These are phyloP conservation scores for Labroides dimidiatus DNA, from an alignment of 2,797 vertebrate species.

Conservation along the genomic window DNA sequence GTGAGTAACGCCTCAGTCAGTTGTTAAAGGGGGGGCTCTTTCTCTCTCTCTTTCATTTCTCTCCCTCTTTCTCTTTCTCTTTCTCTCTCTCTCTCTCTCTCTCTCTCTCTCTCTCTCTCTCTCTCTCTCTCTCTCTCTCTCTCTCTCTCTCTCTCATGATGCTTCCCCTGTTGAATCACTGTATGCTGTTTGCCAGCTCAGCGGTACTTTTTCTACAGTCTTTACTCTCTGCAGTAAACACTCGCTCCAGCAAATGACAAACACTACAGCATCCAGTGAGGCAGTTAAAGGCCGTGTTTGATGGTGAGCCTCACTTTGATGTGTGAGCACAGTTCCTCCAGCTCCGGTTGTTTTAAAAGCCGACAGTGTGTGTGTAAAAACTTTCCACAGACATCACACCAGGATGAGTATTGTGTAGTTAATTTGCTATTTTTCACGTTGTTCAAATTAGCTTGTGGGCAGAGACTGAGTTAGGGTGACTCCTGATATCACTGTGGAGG, in stretches of 20 bases:
- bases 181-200: slow-evolving; percentile 16
- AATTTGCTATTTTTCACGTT: slow-evolving; percentile 33
- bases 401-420: slow-evolving; percentile 6
- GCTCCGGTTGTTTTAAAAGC: slow-evolving; percentile 21
- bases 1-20: neutral
- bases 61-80: no score
- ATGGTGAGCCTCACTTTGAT: slow-evolving; percentile 7
- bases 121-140: no score
- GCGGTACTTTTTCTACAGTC: slow-evolving; percentile 15
- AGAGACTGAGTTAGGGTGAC: no score
- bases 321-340: slow-evolving; percentile 1
- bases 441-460: slow-evolving; percentile 1
- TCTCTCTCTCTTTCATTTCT: no score
- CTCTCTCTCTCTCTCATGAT: slow-evolving; percentile 16
- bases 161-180: neutral
- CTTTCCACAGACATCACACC: neutral
- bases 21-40: neutral
- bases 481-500: neutral
- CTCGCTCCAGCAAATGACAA: slow-evolving; percentile 32
- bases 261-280: slow-evolving; percentile 2
- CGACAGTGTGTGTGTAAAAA: slow-evolving; percentile 29
- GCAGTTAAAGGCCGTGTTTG: slow-evolving; percentile 6
- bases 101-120: no score
- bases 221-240: slow-evolving; percentile 15
- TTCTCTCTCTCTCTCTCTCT: no score